phyloP scores from a whole-genome alignment of 92 coral and sea anemone genomes.

The Porites divaricata region DNA sequence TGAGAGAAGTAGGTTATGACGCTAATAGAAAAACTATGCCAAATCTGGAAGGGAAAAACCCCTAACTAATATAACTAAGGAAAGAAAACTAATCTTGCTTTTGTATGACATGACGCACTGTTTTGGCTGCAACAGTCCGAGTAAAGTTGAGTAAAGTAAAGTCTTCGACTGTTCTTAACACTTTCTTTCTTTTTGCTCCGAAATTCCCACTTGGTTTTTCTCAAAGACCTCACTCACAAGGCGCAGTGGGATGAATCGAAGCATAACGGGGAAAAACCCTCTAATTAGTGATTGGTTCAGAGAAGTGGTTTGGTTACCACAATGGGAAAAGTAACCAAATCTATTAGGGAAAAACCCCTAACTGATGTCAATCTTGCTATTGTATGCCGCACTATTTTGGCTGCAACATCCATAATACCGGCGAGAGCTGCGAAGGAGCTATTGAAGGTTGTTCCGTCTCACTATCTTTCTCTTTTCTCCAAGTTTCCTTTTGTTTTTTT shows the following conservation, averaged over 20 bases:
- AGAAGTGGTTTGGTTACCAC: too few relatives aligned
- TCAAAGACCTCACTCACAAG: not conserved
- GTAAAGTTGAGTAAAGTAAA: not conserved
- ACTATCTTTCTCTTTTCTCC: not conserved
- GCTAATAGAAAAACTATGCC: slow-evolving; percentile 5
- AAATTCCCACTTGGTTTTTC: not conserved
- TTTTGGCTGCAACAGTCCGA: not conserved
- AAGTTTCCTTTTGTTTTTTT: not conserved
- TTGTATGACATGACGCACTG: not conserved
- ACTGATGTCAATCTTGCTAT: too few relatives aligned
- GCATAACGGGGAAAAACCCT: slow-evolving; percentile 1
- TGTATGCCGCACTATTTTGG: too few relatives aligned
- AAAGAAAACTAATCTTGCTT: not conserved
- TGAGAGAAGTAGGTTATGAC: slow-evolving; percentile 9
- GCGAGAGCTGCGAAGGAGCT: slow-evolving; percentile 16
- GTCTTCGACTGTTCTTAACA: not conserved
- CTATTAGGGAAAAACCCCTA: too few relatives aligned
- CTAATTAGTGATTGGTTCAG: not conserved
- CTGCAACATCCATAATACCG: slow-evolving; percentile 1
- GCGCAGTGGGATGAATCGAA: slow-evolving; percentile 6
- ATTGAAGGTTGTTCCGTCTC: not conserved
- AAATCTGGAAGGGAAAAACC: slow-evolving; percentile 15
- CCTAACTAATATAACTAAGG: not conserved
- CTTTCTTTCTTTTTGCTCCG: not conserved
- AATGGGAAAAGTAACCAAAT: too few relatives aligned